Base-by-base conservation (phyloP, 2,888 invertebrate genomes). In the Agrilus mali region DNA sequence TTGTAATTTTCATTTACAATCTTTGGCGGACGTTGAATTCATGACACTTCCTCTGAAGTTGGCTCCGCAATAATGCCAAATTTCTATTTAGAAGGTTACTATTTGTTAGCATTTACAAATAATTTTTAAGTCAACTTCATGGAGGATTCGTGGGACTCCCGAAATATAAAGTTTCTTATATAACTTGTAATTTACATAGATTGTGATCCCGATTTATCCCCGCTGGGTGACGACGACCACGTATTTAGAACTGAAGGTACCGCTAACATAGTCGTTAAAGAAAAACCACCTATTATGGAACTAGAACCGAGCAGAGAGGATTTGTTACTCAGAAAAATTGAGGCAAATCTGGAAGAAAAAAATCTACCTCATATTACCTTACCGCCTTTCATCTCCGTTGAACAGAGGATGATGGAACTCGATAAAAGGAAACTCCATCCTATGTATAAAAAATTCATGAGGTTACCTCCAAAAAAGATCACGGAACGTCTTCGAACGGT, bases 201-300 rank as follows among this genome's bases (percentile, higher is more conserved):
- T 10, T 27, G 27, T 7, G 51, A 55, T 22, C 62, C 60, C 3
- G 59, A 60, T 44, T 41, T 62, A 6, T 52, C 51, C 35, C 14
- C 49, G 8, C 52, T 59, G 37, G 61, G 55, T 0, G 64, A 62
- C 7, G 42, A 52, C 16, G 64, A 62, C 8, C 43, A 52, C 15
- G 52, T 55, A 1, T 64, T 54, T 48, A 49, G 53, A 43, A 64
- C 63, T 1, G 60, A 60, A 38, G 64, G 64, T n/a, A 13, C 53
- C 0, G 62, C 63, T 2, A 64, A 59, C 43, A 43, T 65, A 13
- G 44, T 66, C 15, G 61, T 63, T 47, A 59, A 57, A 37, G 58
- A 59, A 17, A 43, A 43, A 5, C 36, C 52, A 4, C 53, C 54
- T 4, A 37, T 40, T 2, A 39, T 47, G 5, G 16, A 31, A 12